Percentiles rank a stretch among this genome's conserved stretches.
These are phyloP conservation scores for Pelvicachromis taeniatus DNA, from an alignment of 2,113 vertebrate species.

Conservation along the genomic window DNA sequence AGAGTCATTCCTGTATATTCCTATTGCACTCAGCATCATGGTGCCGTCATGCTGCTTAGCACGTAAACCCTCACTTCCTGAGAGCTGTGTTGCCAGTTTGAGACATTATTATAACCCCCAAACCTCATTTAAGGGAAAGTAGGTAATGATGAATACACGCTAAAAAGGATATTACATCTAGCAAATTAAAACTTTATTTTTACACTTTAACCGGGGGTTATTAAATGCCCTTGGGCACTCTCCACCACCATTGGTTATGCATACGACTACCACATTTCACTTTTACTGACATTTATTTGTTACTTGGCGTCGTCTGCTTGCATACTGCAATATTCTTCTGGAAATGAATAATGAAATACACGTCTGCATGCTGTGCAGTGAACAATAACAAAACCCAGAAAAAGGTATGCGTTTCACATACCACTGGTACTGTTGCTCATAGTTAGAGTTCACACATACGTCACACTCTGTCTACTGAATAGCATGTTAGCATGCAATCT, in stretches of 20 bases:
- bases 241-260: background rate
- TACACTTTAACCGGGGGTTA: background rate
- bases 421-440: background rate
- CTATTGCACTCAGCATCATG: background rate
- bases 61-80: background rate
- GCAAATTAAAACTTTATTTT: background rate
- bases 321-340: background rate
- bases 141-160: background rate
- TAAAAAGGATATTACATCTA: background rate
- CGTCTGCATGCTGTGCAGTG: background rate
- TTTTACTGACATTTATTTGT: background rate
- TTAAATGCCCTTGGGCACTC: background rate
- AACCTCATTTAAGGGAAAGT: background rate
- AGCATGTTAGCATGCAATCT: background rate
- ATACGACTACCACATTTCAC: background rate
- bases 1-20: background rate
- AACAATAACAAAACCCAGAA: background rate
- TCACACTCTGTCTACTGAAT: background rate
- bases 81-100: background rate
- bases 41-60: background rate
- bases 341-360: background rate
- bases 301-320: background rate
- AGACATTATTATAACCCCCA: background rate
- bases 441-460: background rate
- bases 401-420: background rate